A percentile compares a stretch with the other conserved stretches of the same genome.
These are phyloP conservation scores for Adelosebastes latens DNA, from an alignment of 2,797 vertebrate species.

Conservation along the genomic window DNA sequence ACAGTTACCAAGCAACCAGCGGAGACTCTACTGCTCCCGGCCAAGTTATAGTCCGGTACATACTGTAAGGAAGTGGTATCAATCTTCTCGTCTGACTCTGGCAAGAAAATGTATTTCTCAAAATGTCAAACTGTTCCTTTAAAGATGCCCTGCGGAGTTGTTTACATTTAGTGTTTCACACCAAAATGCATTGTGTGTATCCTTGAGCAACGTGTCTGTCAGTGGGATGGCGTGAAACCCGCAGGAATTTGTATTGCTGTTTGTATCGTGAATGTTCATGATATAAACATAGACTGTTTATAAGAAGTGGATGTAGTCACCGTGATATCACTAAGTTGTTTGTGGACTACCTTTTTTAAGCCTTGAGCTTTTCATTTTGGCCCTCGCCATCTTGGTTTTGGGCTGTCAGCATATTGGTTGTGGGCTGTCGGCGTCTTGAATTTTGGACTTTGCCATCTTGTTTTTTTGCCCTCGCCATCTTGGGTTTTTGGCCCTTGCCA, in stretches of 20 bases:
- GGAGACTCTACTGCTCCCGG: background rate
- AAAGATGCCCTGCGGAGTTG: background rate
- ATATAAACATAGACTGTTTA: background rate
- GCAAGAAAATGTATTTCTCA: background rate
- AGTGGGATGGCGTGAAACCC: background rate
- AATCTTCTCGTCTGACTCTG: background rate
- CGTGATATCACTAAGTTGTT: too few relatives aligned
- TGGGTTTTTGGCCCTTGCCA: rapidly evolving
- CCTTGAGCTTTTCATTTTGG: too few relatives aligned
- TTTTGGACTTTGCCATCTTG: rapidly evolving
- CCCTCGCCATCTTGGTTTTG: too few relatives aligned
- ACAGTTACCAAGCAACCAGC: constrained; percentile 12
- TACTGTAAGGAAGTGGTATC: background rate
- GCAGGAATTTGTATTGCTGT: background rate
- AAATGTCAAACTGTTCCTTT: background rate
- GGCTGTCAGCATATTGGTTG: too few relatives aligned
- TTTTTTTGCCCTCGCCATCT: rapidly evolving
- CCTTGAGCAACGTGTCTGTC: background rate
- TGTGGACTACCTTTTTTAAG: too few relatives aligned
- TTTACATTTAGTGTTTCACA: background rate
- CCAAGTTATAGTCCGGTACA: background rate
- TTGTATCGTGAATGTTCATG: background rate
- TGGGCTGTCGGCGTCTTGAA: too few relatives aligned
- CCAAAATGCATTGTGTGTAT: background rate
- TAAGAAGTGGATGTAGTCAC: too few relatives aligned